These are phyloP conservation scores for Chauna torquata DNA, from an alignment of 2,113 vertebrate species.

Conservation along the genomic window DNA sequence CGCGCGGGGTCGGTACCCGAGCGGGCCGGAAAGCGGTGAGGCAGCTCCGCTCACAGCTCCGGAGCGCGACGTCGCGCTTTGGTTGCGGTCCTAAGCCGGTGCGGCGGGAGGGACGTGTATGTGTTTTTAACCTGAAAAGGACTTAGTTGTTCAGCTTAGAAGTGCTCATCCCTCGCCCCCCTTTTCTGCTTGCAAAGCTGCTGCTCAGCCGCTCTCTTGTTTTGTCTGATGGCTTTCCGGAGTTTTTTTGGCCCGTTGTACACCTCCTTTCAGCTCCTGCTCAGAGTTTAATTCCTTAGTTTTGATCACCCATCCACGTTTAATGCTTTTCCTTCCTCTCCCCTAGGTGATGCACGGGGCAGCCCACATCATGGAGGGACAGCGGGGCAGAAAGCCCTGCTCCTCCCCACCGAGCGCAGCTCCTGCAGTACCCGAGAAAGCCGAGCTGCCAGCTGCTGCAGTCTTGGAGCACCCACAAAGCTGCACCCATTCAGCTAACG, in stretches of 20 bases:
- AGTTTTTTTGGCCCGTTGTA: background rate
- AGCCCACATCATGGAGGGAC: background rate
- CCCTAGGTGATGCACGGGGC: rapidly evolving
- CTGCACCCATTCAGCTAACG: rapidly evolving
- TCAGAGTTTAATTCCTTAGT: background rate
- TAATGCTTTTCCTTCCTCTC: background rate
- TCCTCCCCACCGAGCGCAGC: rapidly evolving
- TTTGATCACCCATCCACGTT: background rate
- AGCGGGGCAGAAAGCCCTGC: background rate
- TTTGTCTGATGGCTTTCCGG: background rate
- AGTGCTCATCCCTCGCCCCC: background rate
- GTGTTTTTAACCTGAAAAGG: background rate
- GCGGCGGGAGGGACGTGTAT: background rate
- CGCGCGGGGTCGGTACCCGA: too few species aligned
- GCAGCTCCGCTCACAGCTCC: rapidly evolving
- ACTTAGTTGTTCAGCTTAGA: background rate
- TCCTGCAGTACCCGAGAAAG: background rate
- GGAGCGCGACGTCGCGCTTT: background rate
- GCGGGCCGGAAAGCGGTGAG: too few species aligned
- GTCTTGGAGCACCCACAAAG: background rate
- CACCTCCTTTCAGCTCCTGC: background rate
- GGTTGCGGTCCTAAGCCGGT: background rate
- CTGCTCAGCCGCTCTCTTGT: background rate
- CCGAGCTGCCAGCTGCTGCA: background rate
- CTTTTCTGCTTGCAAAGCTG: background rate